These are phyloP conservation scores for Ceyx cyanopectus DNA, from an alignment of 2,113 vertebrate genomes.

Conservation along the genomic window DNA sequence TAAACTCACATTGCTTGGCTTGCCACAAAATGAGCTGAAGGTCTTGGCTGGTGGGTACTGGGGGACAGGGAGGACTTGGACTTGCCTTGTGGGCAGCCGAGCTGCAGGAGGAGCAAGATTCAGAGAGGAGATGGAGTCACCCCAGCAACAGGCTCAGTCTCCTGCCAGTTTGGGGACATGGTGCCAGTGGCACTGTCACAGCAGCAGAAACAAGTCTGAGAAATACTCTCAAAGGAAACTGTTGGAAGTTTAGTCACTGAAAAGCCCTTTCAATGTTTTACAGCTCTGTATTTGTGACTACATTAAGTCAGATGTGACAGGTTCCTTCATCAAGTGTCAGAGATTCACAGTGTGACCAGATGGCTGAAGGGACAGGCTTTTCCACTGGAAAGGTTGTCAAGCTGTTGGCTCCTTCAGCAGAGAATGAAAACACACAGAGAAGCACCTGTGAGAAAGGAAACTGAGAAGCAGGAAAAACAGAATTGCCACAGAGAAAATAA, in stretches of 20 bases:
- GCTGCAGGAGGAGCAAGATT: not conserved
- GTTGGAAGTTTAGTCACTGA: not conserved
- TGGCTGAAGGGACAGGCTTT: not conserved
- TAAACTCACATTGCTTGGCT: not conserved
- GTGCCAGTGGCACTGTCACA: not conserved
- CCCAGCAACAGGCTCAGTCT: rapidly evolving
- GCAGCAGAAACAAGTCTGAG: not conserved
- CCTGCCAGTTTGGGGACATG: rapidly evolving
- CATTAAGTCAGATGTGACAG: not conserved
- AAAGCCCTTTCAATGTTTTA: not conserved
- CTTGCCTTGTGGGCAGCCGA: rapidly evolving
- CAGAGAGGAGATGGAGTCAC: rapidly evolving
- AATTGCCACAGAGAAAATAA: not conserved
- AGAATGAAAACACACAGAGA: not conserved
- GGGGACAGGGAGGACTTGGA: not conserved
- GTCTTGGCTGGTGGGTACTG: not conserved
- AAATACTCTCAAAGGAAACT: not conserved
- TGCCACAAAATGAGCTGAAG: rapidly evolving
- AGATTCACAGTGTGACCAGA: not conserved
- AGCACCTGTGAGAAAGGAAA: not conserved
- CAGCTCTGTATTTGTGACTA: not conserved
- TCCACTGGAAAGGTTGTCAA: not conserved
- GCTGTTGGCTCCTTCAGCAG: not conserved
- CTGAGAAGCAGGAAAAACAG: not conserved
- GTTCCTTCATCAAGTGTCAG: not conserved